phyloP scores from a whole-genome alignment of 2,797 vertebrate species.

The Xyrichtys novacula region DNA sequence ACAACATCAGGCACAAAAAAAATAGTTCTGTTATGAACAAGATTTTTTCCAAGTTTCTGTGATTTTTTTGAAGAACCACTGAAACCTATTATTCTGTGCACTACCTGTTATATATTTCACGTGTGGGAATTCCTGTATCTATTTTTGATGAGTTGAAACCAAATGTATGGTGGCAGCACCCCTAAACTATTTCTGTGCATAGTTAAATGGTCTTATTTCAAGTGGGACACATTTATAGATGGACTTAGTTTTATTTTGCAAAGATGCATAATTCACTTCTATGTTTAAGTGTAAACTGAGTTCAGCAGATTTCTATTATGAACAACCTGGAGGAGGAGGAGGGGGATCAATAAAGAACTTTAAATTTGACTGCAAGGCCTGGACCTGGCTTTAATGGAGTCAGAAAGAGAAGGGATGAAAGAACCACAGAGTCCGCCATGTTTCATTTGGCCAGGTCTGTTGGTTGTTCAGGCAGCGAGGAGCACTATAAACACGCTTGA shows the following conservation, averaged over 20 bases:
- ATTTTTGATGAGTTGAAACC: too few relatives aligned
- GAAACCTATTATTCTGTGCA: too few relatives aligned
- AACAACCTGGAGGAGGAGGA: slow-evolving; percentile 21
- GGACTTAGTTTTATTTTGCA: not conserved
- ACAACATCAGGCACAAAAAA: not conserved
- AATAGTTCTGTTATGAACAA: too few relatives aligned
- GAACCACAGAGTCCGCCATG: slow-evolving; percentile 46
- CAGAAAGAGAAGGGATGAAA: slow-evolving; percentile 24
- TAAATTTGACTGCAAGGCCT: slow-evolving; percentile 5
- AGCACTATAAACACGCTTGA: slow-evolving; percentile 56
- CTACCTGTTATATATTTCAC: too few relatives aligned
- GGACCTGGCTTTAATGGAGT: slow-evolving; percentile 28
- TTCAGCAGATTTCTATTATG: not conserved
- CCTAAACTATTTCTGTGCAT: not conserved
- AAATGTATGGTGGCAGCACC: not conserved
- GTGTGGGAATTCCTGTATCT: too few relatives aligned
- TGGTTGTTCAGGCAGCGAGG: slow-evolving; percentile 39
- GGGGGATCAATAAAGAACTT: slow-evolving; percentile 22
- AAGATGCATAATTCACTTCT: not conserved
- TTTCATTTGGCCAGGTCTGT: slow-evolving; percentile 61
- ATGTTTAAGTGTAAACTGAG: not conserved
- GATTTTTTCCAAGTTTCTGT: too few relatives aligned
- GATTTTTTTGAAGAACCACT: too few relatives aligned
- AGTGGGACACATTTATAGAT: not conserved
- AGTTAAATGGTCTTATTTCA: not conserved